phyloP scores from a whole-genome alignment of 2,888 invertebrate genomes.

The Agrilus cyanescens region DNA sequence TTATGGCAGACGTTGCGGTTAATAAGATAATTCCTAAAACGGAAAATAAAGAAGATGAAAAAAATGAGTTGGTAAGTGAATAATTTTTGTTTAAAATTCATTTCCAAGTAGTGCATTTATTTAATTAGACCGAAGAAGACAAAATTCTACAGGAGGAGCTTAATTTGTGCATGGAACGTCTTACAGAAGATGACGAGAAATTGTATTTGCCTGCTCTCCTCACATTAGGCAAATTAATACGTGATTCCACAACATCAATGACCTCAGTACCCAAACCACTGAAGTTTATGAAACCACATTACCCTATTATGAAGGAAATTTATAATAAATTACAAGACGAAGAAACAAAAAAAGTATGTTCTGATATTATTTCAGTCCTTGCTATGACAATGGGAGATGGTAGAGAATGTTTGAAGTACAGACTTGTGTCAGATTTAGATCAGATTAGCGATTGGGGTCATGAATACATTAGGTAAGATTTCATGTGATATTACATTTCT shows the following conservation, averaged over 20 bases:
- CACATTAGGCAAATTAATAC: slow-evolving; percentile 48
- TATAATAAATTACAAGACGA: slow-evolving; percentile 44
- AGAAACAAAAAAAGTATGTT: slow-evolving; percentile 47
- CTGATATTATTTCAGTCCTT: slow-evolving; percentile 61
- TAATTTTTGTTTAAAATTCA: slow-evolving; percentile 4
- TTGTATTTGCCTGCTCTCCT: slow-evolving; percentile 30
- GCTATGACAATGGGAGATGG: slow-evolving; percentile 47
- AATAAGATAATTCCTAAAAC: slow-evolving; percentile 24
- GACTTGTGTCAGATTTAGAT: slow-evolving; percentile 46
- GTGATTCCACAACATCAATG: slow-evolving; percentile 67
- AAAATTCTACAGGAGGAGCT: slow-evolving; percentile 63
- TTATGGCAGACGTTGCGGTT: slow-evolving; percentile 1
- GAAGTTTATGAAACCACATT: slow-evolving; percentile 58
- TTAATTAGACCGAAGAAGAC: slow-evolving; percentile 52
- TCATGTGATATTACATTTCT: neutral
- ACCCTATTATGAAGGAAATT: slow-evolving; percentile 47
- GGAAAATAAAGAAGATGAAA: slow-evolving; percentile 32
- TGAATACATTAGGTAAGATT: slow-evolving; percentile 52
- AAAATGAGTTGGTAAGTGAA: slow-evolving; percentile 31
- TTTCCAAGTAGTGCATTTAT: slow-evolving; percentile 7
- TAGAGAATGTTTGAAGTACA: slow-evolving; percentile 54
- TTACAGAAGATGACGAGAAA: slow-evolving; percentile 38
- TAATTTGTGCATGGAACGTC: slow-evolving; percentile 56
- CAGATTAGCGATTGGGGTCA: slow-evolving; percentile 68
- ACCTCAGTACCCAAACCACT: slow-evolving; percentile 69